These are phyloP conservation scores for Opisthograptis luteolata DNA, from an alignment of 2,888 invertebrate genomes.

Conservation along the genomic window DNA sequence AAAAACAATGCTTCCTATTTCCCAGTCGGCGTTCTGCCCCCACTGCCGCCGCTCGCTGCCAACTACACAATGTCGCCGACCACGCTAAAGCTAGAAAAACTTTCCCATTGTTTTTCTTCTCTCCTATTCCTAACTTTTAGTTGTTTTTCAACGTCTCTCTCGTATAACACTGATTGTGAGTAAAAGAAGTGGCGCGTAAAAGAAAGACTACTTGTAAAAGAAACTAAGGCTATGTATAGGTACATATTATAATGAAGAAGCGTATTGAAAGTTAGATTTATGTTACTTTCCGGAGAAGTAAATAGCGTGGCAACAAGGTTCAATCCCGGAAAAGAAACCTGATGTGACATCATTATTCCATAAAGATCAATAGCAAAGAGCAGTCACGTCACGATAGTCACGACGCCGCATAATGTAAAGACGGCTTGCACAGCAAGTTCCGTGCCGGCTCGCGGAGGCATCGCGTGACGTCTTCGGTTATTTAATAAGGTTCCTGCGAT, in stretches of 20 bases:
- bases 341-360: conserved; percentile 28
- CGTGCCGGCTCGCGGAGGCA: conserved; percentile 51
- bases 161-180: conserved; percentile 49
- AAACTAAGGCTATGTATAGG: too few species aligned
- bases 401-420: conserved; percentile 35
- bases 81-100: conserved; percentile 70
- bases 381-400: conserved; percentile 47
- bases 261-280: conserved; percentile 13
- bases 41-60: conserved; percentile 57
- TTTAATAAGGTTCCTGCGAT: conserved; percentile 60
- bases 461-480: conserved; percentile 70
- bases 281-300: conserved; percentile 2
- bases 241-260: background rate
- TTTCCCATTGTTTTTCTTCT: conserved; percentile 64
- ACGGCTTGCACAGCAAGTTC: conserved; percentile 29
- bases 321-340: conserved; percentile 25
- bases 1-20: conserved; percentile 70
- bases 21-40: conserved; percentile 56
- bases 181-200: conserved; percentile 28
- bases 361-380: conserved; percentile 40
- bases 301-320: conserved; percentile 20
- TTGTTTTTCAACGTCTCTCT: conserved; percentile 61
- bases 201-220: background rate
- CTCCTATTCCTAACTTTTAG: conserved; percentile 67
- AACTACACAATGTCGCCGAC: conserved; percentile 67